These are phyloP conservation scores for Pristiophorus japonicus DNA, from an alignment of 2,113 vertebrate genomes.

Conservation along the genomic window DNA sequence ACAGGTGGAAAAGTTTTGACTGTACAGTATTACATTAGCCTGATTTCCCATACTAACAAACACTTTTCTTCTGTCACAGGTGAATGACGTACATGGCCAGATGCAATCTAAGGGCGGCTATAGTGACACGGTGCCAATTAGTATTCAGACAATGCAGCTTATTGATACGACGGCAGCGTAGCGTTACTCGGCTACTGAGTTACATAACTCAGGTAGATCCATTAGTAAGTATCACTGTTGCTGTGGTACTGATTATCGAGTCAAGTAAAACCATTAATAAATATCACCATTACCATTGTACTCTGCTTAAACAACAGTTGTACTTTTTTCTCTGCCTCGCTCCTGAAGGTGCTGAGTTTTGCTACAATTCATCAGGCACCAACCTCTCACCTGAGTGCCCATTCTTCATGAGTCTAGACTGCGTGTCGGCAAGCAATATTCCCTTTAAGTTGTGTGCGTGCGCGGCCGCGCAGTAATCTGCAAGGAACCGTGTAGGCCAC, in stretches of 20 bases:
- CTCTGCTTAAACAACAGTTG: not conserved
- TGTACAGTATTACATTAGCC: not conserved
- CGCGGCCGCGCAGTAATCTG: too few relatives aligned
- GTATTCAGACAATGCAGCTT: slow-evolving; percentile 10
- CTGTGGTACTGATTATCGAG: not conserved
- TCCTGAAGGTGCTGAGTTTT: not conserved
- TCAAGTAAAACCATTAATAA: not conserved
- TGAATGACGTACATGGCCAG: not conserved
- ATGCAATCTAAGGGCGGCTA: slow-evolving; percentile 25
- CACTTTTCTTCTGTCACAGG: not conserved
- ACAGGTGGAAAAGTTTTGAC: not conserved
- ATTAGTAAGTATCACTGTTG: slow-evolving; percentile 11
- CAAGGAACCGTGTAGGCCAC: too few relatives aligned
- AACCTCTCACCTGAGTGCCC: not conserved
- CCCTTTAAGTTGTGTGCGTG: too few relatives aligned
- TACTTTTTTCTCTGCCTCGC: not conserved
- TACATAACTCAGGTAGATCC: slow-evolving; percentile 7
- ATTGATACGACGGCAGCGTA: not conserved
- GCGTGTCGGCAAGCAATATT: not conserved
- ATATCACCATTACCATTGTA: not conserved
- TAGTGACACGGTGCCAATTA: slow-evolving; percentile 12
- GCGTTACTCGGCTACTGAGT: not conserved
- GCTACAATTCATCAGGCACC: not conserved
- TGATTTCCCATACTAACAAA: not conserved
- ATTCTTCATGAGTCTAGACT: not conserved